Conservation (phyloP, 2,113 vertebrate species). For the Syrmaticus mikado region DNA sequence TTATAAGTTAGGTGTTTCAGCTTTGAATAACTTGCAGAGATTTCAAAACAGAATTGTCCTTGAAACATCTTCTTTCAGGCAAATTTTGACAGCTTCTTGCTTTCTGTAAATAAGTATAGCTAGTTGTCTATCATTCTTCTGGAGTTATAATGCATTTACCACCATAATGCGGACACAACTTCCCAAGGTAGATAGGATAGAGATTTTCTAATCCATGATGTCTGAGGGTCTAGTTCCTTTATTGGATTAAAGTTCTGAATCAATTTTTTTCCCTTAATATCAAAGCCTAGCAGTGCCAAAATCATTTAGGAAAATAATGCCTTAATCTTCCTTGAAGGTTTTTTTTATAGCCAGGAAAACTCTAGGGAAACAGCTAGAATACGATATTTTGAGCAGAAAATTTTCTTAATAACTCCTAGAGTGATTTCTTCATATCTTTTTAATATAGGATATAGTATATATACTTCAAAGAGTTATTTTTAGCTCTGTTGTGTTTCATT, state of each 20-base stretch:
- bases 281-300: neutral
- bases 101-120: neutral
- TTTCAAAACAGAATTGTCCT: neutral
- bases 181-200: neutral
- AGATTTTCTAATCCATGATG: neutral
- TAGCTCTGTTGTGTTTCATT: neutral
- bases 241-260: neutral
- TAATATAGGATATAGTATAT: neutral
- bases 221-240: neutral
- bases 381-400: neutral
- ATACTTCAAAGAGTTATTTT: neutral
- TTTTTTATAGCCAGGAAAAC: neutral
- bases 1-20: neutral
- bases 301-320: neutral
- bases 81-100: neutral
- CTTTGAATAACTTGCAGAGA: neutral
- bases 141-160: neutral
- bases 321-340: neutral
- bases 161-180: neutral
- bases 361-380: neutral
- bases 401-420: neutral
- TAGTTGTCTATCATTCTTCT: neutral
- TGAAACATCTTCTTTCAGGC: neutral
- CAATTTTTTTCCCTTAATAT: neutral
- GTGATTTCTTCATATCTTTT: neutral